Evolutionary conservation across 2,797 vertebrate species (phyloP).

Genomic region (Knipowitschia caucasica): DNA sequence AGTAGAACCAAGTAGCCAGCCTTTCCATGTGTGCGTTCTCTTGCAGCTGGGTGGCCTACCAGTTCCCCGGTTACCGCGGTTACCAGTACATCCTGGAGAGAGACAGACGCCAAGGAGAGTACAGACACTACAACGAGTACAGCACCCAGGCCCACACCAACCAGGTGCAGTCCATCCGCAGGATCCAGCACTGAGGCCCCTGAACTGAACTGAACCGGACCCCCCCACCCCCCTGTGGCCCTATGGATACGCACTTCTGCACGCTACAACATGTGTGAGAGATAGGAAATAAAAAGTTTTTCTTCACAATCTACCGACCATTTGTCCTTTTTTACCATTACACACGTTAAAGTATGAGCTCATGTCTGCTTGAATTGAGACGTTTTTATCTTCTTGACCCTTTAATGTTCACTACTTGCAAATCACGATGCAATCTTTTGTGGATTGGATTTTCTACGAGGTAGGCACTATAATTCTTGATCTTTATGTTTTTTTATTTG

Average conservation of each 20-base stretch:
- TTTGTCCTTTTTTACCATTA: conserved; percentile 45
- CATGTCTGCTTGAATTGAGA: no score
- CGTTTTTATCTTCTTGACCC: no score
- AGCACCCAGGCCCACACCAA: conserved; percentile 95
- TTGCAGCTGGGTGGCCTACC: conserved; percentile 93
- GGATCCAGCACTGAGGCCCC: conserved; percentile 96
- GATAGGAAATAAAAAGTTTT: conserved; percentile 80
- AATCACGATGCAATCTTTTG: no score
- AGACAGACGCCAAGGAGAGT: conserved; percentile 92
- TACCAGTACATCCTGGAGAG: conserved; percentile 96
- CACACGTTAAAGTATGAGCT: no score
- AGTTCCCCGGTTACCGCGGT: conserved; percentile 95
- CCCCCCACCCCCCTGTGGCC: conserved; percentile 64
- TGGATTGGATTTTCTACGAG: no score
- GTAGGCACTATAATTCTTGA: no score
- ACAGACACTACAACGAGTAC: conserved; percentile 90
- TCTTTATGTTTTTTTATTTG: no score
- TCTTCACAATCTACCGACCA: conserved; percentile 69
- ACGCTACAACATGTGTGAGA: conserved; percentile 66
- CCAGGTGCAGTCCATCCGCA: conserved; percentile 96
- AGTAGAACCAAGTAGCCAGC: no score
- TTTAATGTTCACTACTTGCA: no score
- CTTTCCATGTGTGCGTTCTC: background rate
- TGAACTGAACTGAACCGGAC: conserved; percentile 53
- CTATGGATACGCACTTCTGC: conserved; percentile 59